Percentiles rank a stretch among this genome's conserved stretches.
These are phyloP conservation scores for Aradus depressus DNA, from an alignment of 2,888 invertebrate species.

Conservation along the genomic window DNA sequence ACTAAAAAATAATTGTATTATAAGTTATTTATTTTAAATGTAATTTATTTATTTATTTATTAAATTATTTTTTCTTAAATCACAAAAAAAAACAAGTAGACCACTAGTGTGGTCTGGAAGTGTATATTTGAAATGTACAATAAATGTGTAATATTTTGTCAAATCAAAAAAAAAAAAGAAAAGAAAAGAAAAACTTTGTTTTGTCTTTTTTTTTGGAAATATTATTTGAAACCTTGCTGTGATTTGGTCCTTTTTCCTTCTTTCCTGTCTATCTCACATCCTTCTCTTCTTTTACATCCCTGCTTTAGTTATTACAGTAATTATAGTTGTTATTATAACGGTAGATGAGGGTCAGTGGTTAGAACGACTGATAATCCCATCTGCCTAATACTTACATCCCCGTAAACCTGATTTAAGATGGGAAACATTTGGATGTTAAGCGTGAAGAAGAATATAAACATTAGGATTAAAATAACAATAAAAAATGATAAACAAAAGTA, in stretches of 20 bases:
- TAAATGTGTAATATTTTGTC: slow-evolving; percentile 11
- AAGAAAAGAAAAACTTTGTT: background rate
- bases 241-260: slow-evolving; percentile 13
- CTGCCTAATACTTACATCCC: no score
- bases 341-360: no score
- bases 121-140: slow-evolving; percentile 7
- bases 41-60: slow-evolving; percentile 24
- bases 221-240: slow-evolving; percentile 27
- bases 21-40: slow-evolving; percentile 23
- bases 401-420: no score
- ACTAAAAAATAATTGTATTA: slow-evolving; percentile 4
- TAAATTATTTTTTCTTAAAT: background rate
- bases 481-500: no score
- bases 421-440: no score
- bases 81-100: background rate
- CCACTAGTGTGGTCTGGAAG: background rate
- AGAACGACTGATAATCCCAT: no score
- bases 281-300: no score
- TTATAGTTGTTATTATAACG: no score
- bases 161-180: background rate
- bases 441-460: no score
- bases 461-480: no score
- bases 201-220: slow-evolving; percentile 21
- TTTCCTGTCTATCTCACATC: background rate
- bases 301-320: no score